Evolutionary conservation across 2,113 vertebrate species (phyloP), one percentile per base, ranked within the genome.

Genomic region (Eulemur rufifrons): DNA sequence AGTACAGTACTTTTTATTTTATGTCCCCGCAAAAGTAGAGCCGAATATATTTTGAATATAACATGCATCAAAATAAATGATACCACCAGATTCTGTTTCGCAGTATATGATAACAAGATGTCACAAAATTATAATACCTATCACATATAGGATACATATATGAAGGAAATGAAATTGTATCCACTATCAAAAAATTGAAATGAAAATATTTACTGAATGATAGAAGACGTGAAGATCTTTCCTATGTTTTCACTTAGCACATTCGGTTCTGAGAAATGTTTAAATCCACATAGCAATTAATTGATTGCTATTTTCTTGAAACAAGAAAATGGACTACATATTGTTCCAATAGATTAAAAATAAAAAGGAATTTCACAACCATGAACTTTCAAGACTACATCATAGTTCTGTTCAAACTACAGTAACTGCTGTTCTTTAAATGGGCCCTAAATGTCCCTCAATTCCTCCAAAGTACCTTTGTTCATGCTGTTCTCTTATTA

Each of bases 181-280:
- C 50, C 42, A 63, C 39, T 92, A 96, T 73, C 13, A 73, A 78
- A 81, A 52, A 54, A 7, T 18, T n/a, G 59, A 95, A 92, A 73
- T 80, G 6, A 89, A 94, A 74, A 39, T 92, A 81, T 78, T 94
- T 92, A 45, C 20, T 96, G 59, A 95, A 87, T 39, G n/a, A 93
- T 61, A 6, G 76, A 90, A 95, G 37, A 64, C 20, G 39, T 54
- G 8, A 59, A 83, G 42, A 52, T 87, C 74, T 83, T 86, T 91
- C 25, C 39, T n/a, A 52, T 54, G 45, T 74, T 95, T 92, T 84
- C 81, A 90, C 18, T 47, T 66, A 61, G 69, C n/a, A 86, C 25
- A 76, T 78, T 5, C n/a, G 39, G 39, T 74, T 74, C 92, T 74
- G 34, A 91, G 61, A 64, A 92, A 96, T 84, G 45, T 54, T 90